Percentiles rank a stretch among this genome's conserved stretches.
Evolutionary conservation across 1,140 invertebrate species (phyloP).

Genomic region (Paramacrobiotus metropolitanus): DNA sequence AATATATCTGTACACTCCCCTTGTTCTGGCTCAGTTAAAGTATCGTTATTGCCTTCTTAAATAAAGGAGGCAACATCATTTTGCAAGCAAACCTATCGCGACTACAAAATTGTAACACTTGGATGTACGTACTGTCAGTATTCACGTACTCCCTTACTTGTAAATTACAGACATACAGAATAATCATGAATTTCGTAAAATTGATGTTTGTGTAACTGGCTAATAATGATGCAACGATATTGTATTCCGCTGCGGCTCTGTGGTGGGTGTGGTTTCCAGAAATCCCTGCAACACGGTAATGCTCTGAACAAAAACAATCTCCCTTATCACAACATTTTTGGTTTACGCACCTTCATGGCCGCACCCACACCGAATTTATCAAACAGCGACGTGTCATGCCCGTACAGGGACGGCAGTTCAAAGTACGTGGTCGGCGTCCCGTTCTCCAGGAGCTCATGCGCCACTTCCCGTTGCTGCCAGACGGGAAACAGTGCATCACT

Average conservation of each 20-base stretch:
- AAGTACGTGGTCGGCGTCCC: slow-evolving; percentile 12
- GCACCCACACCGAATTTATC: slow-evolving; percentile 23
- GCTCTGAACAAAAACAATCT: not conserved
- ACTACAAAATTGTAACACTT: too few relatives aligned
- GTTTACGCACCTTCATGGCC: slow-evolving; percentile 19
- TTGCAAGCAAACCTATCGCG: too few relatives aligned
- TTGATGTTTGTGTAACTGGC: too few relatives aligned
- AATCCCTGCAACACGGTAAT: not conserved
- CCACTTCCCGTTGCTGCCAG: slow-evolving; percentile 21
- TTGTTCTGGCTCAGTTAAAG: too few relatives aligned
- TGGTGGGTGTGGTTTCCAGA: not conserved
- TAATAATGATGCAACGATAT: not conserved
- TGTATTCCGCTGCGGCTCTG: not conserved
- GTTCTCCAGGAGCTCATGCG: slow-evolving; percentile 16
- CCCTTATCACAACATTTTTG: not conserved
- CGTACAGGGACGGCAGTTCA: slow-evolving; percentile 15
- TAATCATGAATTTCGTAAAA: too few relatives aligned
- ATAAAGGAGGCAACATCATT: too few relatives aligned
- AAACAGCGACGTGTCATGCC: slow-evolving; percentile 25
- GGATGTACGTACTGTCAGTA: too few relatives aligned
- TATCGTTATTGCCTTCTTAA: too few relatives aligned
- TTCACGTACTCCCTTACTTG: too few relatives aligned
- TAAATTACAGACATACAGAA: too few relatives aligned
- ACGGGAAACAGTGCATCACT: slow-evolving; percentile 24
- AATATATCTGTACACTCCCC: too few relatives aligned